phyloP scores from a whole-genome alignment of 2,797 vertebrate genomes.

The Avahi laniger region DNA sequence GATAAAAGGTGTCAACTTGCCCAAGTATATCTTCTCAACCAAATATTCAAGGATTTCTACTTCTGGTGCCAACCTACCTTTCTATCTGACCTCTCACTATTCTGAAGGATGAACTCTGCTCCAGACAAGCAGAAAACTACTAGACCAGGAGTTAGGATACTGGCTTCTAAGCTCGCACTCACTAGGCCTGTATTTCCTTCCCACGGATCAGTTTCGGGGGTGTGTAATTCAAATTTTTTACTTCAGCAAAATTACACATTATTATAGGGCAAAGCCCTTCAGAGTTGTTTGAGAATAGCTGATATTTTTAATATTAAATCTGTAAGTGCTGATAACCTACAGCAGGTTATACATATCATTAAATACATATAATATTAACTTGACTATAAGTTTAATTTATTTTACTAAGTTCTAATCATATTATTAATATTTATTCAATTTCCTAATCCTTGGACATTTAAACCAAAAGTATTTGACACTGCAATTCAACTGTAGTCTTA shows the following conservation, averaged over 20 bases:
- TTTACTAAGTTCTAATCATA: slow-evolving; percentile 10
- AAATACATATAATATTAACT: slow-evolving; percentile 2
- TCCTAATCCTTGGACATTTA: slow-evolving; percentile 3
- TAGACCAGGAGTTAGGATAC: background rate
- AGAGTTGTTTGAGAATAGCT: background rate
- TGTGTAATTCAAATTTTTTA: slow-evolving; percentile 22
- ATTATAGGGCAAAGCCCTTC: background rate
- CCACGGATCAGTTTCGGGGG: background rate
- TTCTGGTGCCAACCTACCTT: background rate
- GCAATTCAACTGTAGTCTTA: background rate
- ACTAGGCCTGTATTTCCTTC: background rate
- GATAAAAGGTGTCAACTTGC: background rate
- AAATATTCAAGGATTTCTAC: background rate
- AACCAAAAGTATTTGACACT: slow-evolving; percentile 2
- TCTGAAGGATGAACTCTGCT: background rate
- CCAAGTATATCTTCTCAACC: background rate
- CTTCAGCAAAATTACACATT: slow-evolving; percentile 1
- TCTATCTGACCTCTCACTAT: background rate
- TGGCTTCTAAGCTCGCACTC: background rate
- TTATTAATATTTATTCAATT: background rate
- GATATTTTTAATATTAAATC: background rate
- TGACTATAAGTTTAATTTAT: background rate
- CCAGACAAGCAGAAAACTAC: background rate
- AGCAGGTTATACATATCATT: background rate
- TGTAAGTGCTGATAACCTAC: background rate